Base-by-base conservation (phyloP, 2,888 invertebrate species). In the Calameuta filiformis region DNA sequence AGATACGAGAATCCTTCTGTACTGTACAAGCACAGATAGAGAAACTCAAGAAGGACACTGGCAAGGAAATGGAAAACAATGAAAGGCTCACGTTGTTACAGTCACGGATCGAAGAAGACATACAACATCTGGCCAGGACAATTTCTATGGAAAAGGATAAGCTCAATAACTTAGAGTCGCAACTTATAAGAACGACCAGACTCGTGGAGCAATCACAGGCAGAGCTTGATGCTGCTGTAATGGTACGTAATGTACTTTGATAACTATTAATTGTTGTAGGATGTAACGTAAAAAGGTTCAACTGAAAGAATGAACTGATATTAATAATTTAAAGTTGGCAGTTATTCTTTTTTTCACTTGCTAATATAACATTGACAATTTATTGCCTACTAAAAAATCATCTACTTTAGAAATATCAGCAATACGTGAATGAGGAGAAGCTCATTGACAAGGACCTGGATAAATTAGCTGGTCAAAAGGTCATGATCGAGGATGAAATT, bases 11-110 rank as follows among this genome's bases (percentile, higher is more conserved):
- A 77, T 93, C 93, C 73, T 93, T 94, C 68, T 93, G 93, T 77
- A 92, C 93, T 0, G 88, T 94, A 78, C 85, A 93, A 6, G 91
- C 92, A 76, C 95, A 95, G 87, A 93, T 95, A 75, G 95, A 95
- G 74, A 94, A 95, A 78, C 92, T 95, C 0, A 95, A 95, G 88
- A 96, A 95, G 84, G 93, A 94, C 71, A 92, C 93, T 3, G 90
- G 92, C 77, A 94, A 94, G 80, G 96, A 96, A 90, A 94, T 95
- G 93, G 93, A 94, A 77, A 93, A 92, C 23, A 95, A 96, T 85
- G 95, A 95, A 85, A 93, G 94, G 82, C 87, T 96, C 3, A 93
- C 94, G 0, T 92, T 94, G 86, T 92, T 94, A 76, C 94, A 94
- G 84, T 93, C 93, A 74, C 94, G 95, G 79, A 85, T 95, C 9